Evolutionary conservation across 2,113 vertebrate genomes (phyloP), one percentile per base, ranked within the genome.

Genomic region (Poeciliopsis prolifica): DNA sequence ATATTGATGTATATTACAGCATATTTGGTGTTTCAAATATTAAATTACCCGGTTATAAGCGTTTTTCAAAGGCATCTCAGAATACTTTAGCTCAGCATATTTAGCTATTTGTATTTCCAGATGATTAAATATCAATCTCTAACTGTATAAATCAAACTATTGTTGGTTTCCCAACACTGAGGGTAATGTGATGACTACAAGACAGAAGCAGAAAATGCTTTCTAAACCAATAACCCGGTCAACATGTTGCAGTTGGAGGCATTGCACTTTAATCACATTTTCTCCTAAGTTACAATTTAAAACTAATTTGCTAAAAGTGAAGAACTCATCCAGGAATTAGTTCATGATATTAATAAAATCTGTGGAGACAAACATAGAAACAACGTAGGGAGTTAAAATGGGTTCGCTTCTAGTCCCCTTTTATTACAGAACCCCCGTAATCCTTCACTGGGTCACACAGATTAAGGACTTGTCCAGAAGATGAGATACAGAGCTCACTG

Each of bases 401-500:
- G 85, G 70, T 79, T 70, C 54, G 51, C 83, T 88, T 86, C 62
- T 76, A 78, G 74, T 61, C 74, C 62, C 62, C 42, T 65, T 82
- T 70, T 65, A 77, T 65, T 72, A 44, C 76, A 81, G 72, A 81
- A 89, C 77, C 78, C 82, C 83, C 86, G 83, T 89, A 90, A 92
- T 94, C 93, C 87, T 77, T 85, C 33, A 72, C 79, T 88, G 90
- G 92, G 80, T 91, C 88, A 85, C 81, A 72, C 85, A 92, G 89
- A 94, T 94, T 91, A 93, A 93, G 85, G 74, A 77, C 90, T 81
- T 86, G 88, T 93, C 80, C 82, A 90, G 84, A 88, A 91, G 83
- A 92, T 91, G 88, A 93, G 86, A 88, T 84, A 89, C 89, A 90
- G 82, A 70, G 76, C 82, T 81, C 73, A 24, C 85, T 93, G 89